A percentile compares a stretch with the other conserved stretches of the same genome.
phyloP scores from a whole-genome alignment of 2,888 invertebrate species.

The Stomorhina lunata region DNA sequence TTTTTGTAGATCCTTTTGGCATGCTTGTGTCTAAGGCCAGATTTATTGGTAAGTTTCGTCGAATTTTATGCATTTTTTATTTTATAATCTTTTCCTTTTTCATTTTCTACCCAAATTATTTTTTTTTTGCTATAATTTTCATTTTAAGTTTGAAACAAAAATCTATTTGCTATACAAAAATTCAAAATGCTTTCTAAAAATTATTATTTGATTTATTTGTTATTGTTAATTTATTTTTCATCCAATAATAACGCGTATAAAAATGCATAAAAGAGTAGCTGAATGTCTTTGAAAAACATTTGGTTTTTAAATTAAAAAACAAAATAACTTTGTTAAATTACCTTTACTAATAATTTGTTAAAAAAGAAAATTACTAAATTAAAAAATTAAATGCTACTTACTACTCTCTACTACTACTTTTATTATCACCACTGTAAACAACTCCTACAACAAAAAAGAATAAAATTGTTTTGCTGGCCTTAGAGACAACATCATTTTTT shows the following conservation, averaged over 20 bases:
- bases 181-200: constrained; percentile 43
- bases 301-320: not conserved
- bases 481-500: constrained; percentile 75
- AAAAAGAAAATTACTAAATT: not conserved
- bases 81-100: constrained; percentile 51
- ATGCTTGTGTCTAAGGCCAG: constrained; percentile 88
- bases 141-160: constrained; percentile 15
- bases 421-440: constrained; percentile 46
- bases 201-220: constrained; percentile 19
- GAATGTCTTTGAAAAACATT: constrained; percentile 5
- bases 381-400: not conserved
- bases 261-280: constrained; percentile 61
- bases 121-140: constrained; percentile 58
- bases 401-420: constrained; percentile 14
- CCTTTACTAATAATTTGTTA: constrained; percentile 35
- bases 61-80: constrained; percentile 73
- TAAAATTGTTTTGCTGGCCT: constrained; percentile 75
- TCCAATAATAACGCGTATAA: constrained; percentile 28
- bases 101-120: constrained; percentile 55
- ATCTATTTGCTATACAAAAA: constrained; percentile 30
- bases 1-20: constrained; percentile 87
- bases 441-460: constrained; percentile 55
- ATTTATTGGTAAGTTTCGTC: constrained; percentile 85
- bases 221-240: not conserved
- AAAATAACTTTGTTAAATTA: constrained; percentile 16